A percentile compares a stretch with the other conserved stretches of the same genome.
Evolutionary conservation across 23 tunicate species (phyloP).

Genomic region (Phallusia fumigata): DNA sequence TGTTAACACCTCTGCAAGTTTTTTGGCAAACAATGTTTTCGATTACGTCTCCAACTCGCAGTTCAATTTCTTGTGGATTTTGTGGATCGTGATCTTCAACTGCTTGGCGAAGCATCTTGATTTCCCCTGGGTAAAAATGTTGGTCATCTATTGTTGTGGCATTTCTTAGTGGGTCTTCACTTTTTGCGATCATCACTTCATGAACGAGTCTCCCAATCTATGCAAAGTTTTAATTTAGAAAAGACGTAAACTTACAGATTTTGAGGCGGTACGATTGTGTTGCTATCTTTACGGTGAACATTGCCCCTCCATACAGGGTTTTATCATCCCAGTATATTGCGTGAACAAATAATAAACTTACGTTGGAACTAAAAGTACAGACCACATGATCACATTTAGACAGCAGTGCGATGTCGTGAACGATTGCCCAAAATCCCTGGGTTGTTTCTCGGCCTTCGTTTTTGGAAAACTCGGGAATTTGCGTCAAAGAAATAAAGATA

Average conservation of each 20-base stretch:
- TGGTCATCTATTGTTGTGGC: background rate
- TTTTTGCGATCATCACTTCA: background rate
- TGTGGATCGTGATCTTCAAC: background rate
- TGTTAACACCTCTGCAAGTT: background rate
- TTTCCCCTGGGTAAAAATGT: background rate
- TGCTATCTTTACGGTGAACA: no score
- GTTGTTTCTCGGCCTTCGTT: background rate
- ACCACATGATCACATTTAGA: background rate
- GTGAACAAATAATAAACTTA: background rate
- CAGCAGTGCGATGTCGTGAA: background rate
- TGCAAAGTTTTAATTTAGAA: no score
- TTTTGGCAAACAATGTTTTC: background rate
- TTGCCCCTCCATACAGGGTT: no score
- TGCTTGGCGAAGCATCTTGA: background rate
- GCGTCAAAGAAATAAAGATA: background rate
- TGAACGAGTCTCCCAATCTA: background rate
- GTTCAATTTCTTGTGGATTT: background rate
- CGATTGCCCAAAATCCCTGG: background rate
- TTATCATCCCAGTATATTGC: no score
- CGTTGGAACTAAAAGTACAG: background rate
- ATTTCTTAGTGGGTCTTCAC: background rate
- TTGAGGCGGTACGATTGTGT: no score
- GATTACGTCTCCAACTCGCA: background rate
- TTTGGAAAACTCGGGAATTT: background rate
- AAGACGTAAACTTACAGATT: no score